These are phyloP conservation scores for Ephestia elutella DNA, from an alignment of 1,140 invertebrate genomes.

Conservation along the genomic window DNA sequence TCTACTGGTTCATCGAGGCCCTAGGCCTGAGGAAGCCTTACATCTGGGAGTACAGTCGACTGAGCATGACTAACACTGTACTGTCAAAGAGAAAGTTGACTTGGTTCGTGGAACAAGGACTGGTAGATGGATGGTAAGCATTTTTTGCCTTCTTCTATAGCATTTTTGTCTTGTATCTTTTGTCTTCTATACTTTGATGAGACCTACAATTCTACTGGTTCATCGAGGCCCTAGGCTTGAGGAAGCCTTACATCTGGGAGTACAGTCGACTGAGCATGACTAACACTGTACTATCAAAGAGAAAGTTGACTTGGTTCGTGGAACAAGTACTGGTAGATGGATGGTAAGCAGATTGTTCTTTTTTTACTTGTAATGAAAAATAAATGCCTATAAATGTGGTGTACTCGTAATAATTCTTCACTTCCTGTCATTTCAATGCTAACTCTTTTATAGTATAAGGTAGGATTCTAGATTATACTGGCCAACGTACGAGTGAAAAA, in stretches of 20 bases:
- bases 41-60: slow-evolving; percentile 94
- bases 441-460: too few species aligned
- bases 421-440: too few species aligned
- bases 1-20: slow-evolving; percentile 96
- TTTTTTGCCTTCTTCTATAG: too few species aligned
- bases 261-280: slow-evolving; percentile 97
- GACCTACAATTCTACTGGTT: slow-evolving; percentile 97
- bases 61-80: slow-evolving; percentile 98
- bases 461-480: too few species aligned
- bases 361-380: too few species aligned
- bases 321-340: slow-evolving; percentile 94
- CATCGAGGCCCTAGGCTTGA: slow-evolving; percentile 87
- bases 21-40: slow-evolving; percentile 90
- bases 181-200: too few species aligned
- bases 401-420: too few species aligned
- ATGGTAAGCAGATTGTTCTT: slow-evolving; percentile 79
- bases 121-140: slow-evolving; percentile 95
- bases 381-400: too few species aligned
- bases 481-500: too few species aligned
- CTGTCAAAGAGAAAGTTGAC: slow-evolving; percentile 97
- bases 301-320: slow-evolving; percentile 98
- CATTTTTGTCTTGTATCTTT: not conserved
- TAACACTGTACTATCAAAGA: slow-evolving; percentile 97
- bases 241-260: slow-evolving; percentile 96
- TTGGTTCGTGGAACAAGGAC: slow-evolving; percentile 95